phyloP scores from a whole-genome alignment of 2,797 vertebrate genomes.

The Pantherophis vulpinus region DNA sequence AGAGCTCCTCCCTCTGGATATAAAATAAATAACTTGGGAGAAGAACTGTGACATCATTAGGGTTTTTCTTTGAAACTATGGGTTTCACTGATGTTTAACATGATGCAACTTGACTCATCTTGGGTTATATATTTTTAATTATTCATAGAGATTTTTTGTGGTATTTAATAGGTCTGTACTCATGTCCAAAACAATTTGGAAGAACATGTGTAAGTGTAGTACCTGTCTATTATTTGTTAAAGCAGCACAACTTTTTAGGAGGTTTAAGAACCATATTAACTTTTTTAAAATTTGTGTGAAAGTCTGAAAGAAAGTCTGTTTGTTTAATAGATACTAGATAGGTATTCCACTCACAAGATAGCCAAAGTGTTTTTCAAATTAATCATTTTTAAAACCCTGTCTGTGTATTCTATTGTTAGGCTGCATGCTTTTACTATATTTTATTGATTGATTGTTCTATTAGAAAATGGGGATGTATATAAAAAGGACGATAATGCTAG shows the following conservation, averaged over 20 bases:
- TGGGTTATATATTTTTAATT: background rate
- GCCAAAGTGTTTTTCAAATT: background rate
- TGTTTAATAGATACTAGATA: background rate
- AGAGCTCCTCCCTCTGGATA: too few relatives aligned
- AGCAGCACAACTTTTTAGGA: background rate
- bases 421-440: background rate
- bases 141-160: background rate
- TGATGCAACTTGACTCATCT: background rate
- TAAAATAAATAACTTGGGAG: too few relatives aligned
- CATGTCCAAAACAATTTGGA: background rate
- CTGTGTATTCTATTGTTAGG: background rate
- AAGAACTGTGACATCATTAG: background rate
- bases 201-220: background rate
- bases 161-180: background rate
- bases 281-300: background rate
- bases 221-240: background rate
- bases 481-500: background rate
- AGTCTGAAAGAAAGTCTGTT: background rate
- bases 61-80: background rate
- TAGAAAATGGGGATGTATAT: background rate
- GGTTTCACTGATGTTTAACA: background rate
- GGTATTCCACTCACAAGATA: background rate
- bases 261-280: background rate
- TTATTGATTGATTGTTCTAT: background rate
- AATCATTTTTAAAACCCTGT: background rate